These are phyloP conservation scores for Drosophila bipectinata DNA, from an alignment of 1,140 invertebrate genomes.

Conservation along the genomic window DNA sequence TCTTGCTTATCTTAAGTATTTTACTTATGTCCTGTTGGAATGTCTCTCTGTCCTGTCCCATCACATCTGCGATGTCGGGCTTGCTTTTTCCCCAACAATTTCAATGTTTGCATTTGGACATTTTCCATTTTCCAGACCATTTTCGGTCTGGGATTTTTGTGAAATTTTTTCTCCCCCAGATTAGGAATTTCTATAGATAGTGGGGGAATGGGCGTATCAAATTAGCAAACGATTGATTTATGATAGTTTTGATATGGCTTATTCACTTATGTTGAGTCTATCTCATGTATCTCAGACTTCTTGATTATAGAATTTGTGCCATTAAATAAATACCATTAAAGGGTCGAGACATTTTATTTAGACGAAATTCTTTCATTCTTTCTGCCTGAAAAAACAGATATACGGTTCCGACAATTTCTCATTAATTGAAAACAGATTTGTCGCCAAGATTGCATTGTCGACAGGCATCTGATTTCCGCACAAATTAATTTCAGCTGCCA, in stretches of 20 bases:
- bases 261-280: not conserved
- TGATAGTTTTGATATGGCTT: slow-evolving; percentile 15
- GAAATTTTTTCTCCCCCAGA: slow-evolving; percentile 1
- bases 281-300: not conserved
- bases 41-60: slow-evolving; percentile 33
- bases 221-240: slow-evolving; percentile 39
- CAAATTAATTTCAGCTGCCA: slow-evolving; percentile 80
- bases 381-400: slow-evolving; percentile 8
- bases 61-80: slow-evolving; percentile 25
- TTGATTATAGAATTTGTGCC: slow-evolving; percentile 6
- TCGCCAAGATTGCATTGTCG: slow-evolving; percentile 76
- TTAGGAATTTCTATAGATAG: slow-evolving; percentile 2
- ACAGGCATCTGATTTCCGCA: slow-evolving; percentile 78
- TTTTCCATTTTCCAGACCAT: slow-evolving; percentile 60
- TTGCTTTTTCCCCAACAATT: slow-evolving; percentile 34
- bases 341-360: slow-evolving; percentile 19
- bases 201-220: not conserved
- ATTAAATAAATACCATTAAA: too few relatives aligned
- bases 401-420: slow-evolving; percentile 73
- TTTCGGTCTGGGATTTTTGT: slow-evolving; percentile 1
- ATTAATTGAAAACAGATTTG: slow-evolving; percentile 82
- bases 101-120: slow-evolving; percentile 63
- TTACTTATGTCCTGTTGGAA: slow-evolving; percentile 70
- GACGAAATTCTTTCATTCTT: slow-evolving; percentile 28
- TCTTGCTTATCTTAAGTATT: slow-evolving; percentile 81